Percentiles rank a stretch among this genome's conserved stretches.
phyloP scores from a whole-genome alignment of 2,888 invertebrate genomes.

The Omphaloscelis lunosa region DNA sequence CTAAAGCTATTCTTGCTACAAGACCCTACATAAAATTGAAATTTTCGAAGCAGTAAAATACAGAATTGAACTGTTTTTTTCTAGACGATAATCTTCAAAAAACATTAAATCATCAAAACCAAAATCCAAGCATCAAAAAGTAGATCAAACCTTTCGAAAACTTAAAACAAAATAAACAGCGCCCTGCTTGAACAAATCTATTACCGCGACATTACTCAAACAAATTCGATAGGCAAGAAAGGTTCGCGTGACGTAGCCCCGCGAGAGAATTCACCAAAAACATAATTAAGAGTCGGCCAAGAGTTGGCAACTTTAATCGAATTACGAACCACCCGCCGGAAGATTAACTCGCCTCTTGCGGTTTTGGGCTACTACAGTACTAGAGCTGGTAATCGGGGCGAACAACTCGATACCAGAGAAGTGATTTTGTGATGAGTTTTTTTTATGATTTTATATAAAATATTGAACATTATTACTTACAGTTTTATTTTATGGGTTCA shows the following conservation, averaged over 20 bases:
- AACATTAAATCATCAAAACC: neutral
- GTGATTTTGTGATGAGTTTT: constrained; percentile 43
- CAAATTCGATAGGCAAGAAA: constrained; percentile 64
- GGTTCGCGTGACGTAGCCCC: constrained; percentile 69
- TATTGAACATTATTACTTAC: neutral
- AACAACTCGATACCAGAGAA: constrained; percentile 47
- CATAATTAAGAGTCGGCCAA: constrained; percentile 76
- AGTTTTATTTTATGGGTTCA: neutral
- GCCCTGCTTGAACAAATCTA: constrained; percentile 56
- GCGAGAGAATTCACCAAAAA: constrained; percentile 69
- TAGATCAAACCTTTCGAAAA: constrained; percentile 10
- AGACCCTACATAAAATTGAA: neutral
- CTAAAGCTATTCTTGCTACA: neutral
- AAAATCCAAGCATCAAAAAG: constrained; percentile 8
- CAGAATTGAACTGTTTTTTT: neutral
- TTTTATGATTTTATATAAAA: neutral
- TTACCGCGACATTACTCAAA: constrained; percentile 62
- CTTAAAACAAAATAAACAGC: constrained; percentile 37
- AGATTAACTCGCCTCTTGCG: constrained; percentile 75
- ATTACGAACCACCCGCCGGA: constrained; percentile 76
- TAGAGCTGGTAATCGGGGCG: constrained; percentile 24
- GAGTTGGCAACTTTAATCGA: constrained; percentile 82
- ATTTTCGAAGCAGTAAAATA: neutral
- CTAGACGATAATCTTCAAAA: neutral
- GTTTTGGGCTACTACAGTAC: constrained; percentile 61